Conservation (phyloP, 2,113 vertebrate species). For the Heptranchias perlo region DNA sequence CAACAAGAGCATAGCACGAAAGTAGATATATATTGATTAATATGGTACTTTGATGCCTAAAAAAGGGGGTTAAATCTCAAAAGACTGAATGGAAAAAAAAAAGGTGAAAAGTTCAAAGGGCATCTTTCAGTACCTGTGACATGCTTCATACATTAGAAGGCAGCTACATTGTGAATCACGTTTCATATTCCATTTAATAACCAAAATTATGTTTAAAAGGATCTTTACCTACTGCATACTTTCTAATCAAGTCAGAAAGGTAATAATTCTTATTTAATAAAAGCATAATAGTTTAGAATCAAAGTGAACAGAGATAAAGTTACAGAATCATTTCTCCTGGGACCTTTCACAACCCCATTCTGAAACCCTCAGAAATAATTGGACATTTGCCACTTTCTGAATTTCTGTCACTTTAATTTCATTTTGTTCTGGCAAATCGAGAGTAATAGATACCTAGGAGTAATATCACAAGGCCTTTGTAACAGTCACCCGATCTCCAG, state of each 20-base stretch:
- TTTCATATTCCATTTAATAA: conserved; percentile 36
- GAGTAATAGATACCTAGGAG: conserved; percentile 25
- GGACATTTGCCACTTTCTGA: conserved; percentile 18
- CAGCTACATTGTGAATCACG: background rate
- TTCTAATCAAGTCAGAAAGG: background rate
- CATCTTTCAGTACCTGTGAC: background rate
- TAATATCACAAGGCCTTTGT: conserved; percentile 28
- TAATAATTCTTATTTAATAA: conserved; percentile 34
- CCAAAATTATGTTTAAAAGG: conserved; percentile 13
- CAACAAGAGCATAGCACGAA: background rate
- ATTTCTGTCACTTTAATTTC: conserved; percentile 28
- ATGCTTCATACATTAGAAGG: background rate
- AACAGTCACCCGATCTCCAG: conserved; percentile 5
- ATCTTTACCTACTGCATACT: background rate
- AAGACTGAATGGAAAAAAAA: background rate
- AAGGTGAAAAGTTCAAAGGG: background rate
- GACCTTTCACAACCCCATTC: conserved; percentile 6
- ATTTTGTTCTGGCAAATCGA: conserved; percentile 8
- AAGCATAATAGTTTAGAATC: conserved; percentile 18
- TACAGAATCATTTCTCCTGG: background rate
- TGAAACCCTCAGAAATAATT: conserved; percentile 1
- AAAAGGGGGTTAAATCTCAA: conserved; percentile 17
- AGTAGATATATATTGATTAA: conserved; percentile 2
- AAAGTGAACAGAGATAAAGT: background rate
- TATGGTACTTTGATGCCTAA: background rate